A percentile compares a stretch with the other conserved stretches of the same genome.
phyloP scores from a whole-genome alignment of 1,140 invertebrate genomes.

The Apis laboriosa region DNA sequence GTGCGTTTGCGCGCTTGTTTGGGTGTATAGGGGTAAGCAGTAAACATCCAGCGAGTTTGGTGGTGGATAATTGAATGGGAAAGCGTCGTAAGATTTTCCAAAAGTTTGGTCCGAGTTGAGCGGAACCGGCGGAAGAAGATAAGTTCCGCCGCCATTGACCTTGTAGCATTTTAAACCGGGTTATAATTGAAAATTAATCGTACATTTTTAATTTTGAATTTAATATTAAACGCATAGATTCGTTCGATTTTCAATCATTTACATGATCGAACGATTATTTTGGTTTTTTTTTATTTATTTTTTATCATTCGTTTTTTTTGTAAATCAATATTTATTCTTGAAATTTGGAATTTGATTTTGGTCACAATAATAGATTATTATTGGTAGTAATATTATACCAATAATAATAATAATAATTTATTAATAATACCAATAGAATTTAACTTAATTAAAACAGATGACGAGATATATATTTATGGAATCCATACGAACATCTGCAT shows the following conservation, averaged over 20 bases:
- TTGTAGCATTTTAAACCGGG: conserved; percentile 48
- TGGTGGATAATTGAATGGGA: conserved; percentile 57
- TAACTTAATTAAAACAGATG: too few relatives aligned
- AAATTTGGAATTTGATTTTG: not conserved
- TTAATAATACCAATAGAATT: too few relatives aligned
- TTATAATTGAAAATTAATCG: conserved; percentile 43
- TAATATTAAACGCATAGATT: not conserved
- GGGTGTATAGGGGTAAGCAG: conserved; percentile 15
- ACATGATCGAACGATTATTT: not conserved
- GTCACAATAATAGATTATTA: not conserved
- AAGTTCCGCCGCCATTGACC: conserved; percentile 45
- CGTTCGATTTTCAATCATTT: not conserved
- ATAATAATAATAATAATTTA: too few relatives aligned
- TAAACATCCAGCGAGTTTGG: conserved; percentile 34
- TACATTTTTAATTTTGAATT: not conserved
- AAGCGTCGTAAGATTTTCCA: conserved; percentile 31
- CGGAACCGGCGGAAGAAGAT: conserved; percentile 8
- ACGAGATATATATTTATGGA: too few relatives aligned
- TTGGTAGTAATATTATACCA: too few relatives aligned
- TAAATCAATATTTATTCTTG: too few relatives aligned
- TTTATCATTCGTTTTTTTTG: not conserved
- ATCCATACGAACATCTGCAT: too few relatives aligned
- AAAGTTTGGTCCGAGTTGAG: conserved; percentile 43
- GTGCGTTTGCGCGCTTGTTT: not conserved
- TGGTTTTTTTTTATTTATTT: not conserved